Evolutionary conservation across 2,113 vertebrate genomes (phyloP).

Genomic region (Cavia porcellus): DNA sequence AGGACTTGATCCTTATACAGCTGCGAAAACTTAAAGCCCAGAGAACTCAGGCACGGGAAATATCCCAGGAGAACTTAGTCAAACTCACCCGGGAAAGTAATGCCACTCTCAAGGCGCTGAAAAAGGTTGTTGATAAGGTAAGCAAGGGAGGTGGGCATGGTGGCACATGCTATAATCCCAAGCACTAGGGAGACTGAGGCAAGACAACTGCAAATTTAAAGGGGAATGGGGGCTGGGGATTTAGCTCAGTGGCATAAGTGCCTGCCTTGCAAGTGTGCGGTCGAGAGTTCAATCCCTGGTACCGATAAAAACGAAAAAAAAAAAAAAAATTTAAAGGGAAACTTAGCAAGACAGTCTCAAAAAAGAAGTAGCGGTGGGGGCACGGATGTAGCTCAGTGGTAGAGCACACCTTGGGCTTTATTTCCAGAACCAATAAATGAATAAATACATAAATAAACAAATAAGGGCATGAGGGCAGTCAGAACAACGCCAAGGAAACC

Average conservation of each 20-base stretch:
- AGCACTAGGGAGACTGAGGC: not conserved
- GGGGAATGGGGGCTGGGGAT: not conserved
- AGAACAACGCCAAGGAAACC: not conserved
- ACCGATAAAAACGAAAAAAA: too few species aligned
- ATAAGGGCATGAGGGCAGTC: not conserved
- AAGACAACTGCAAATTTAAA: not conserved
- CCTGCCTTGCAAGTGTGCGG: too few species aligned
- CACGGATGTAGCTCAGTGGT: not conserved
- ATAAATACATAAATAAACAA: not conserved
- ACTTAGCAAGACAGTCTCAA: not conserved
- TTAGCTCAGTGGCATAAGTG: too few species aligned
- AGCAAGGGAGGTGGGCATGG: not conserved
- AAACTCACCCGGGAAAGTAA: slow-evolving; percentile 87
- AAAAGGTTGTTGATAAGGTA: slow-evolving; percentile 87
- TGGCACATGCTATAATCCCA: not conserved
- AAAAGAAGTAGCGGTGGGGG: not conserved
- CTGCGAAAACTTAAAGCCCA: slow-evolving; percentile 87
- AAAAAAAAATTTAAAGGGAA: not conserved
- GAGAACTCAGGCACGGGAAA: slow-evolving; percentile 76
- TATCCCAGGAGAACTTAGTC: slow-evolving; percentile 84
- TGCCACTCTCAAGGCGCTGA: slow-evolving; percentile 87
- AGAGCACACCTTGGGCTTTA: not conserved
- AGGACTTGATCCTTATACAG: slow-evolving; percentile 82
- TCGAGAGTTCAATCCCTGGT: too few species aligned
- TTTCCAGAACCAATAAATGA: not conserved